Conservation (phyloP, 1,140 invertebrate species). For the Sinonovacula constricta region DNA sequence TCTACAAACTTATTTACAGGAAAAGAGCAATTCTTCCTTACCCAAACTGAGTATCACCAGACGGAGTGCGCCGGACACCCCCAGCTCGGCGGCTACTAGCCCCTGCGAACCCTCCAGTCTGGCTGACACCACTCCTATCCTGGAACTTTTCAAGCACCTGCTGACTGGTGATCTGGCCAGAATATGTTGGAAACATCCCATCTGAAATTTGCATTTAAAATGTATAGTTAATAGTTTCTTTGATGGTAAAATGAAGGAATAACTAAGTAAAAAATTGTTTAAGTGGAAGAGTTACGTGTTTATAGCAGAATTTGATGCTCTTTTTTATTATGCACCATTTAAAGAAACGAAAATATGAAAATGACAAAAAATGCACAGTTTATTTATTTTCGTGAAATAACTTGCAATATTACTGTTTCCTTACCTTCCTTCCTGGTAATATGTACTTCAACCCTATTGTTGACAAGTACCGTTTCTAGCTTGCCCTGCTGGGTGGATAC, state of each 20-base stretch:
- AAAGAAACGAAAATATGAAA: too few species aligned
- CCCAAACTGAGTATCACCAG: too few species aligned
- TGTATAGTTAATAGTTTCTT: not conserved
- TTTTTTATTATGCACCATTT: too few species aligned
- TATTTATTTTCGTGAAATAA: too few species aligned
- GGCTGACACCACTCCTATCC: not conserved
- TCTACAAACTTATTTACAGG: too few species aligned
- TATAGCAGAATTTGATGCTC: too few species aligned
- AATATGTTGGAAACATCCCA: conserved; percentile 54
- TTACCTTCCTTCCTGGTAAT: conserved; percentile 54
- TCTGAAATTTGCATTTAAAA: conserved; percentile 38
- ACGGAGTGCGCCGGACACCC: not conserved
- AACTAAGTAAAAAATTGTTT: too few species aligned
- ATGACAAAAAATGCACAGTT: too few species aligned
- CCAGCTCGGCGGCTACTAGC: conserved; percentile 18
- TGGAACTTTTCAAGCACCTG: conserved; percentile 6
- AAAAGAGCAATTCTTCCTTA: too few species aligned
- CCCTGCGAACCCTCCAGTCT: conserved; percentile 36
- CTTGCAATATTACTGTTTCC: too few species aligned
- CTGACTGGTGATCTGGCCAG: conserved; percentile 22
- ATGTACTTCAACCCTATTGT: conserved; percentile 55
- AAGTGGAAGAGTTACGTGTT: too few species aligned
- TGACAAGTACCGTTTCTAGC: conserved; percentile 49
- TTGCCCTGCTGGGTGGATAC: not conserved
- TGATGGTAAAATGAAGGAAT: too few species aligned